A percentile compares a stretch with the other conserved stretches of the same genome.
These are phyloP conservation scores for Cnemophilus loriae DNA, from an alignment of 2,113 vertebrate genomes.

Conservation along the genomic window DNA sequence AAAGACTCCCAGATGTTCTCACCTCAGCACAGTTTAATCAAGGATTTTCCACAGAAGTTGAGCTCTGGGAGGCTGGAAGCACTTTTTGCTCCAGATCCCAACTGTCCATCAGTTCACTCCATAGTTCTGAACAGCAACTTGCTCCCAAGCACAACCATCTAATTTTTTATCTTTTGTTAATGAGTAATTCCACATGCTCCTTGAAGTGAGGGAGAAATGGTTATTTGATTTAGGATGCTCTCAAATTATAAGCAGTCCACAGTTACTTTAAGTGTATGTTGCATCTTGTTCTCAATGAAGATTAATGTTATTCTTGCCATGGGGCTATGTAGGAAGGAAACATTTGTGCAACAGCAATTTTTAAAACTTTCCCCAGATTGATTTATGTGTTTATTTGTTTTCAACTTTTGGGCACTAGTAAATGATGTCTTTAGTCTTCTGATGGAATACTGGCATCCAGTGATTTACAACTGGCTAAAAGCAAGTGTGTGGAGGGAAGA, in stretches of 20 bases:
- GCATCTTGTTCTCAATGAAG: background rate
- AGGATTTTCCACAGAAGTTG: background rate
- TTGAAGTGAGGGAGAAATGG: background rate
- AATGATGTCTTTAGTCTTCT: constrained; percentile 6
- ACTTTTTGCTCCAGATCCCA: background rate
- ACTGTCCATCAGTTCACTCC: background rate
- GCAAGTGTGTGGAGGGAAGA: background rate
- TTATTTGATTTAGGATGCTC: background rate
- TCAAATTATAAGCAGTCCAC: background rate
- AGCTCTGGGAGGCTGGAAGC: background rate
- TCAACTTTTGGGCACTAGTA: background rate
- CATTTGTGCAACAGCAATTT: background rate
- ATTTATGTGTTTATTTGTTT: constrained; percentile 25
- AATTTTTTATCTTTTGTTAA: background rate
- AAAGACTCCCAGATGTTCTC: background rate
- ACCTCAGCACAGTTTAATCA: background rate
- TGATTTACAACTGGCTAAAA: constrained; percentile 15
- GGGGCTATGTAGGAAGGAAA: background rate
- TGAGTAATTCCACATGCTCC: background rate
- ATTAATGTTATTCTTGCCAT: background rate
- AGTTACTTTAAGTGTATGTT: background rate
- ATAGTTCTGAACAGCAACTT: fast-evolving
- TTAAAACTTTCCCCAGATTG: background rate
- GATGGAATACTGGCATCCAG: background rate
- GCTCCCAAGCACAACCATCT: background rate